phyloP scores from a whole-genome alignment of 2,113 vertebrate genomes.

The Pseudopodoces humilis region DNA sequence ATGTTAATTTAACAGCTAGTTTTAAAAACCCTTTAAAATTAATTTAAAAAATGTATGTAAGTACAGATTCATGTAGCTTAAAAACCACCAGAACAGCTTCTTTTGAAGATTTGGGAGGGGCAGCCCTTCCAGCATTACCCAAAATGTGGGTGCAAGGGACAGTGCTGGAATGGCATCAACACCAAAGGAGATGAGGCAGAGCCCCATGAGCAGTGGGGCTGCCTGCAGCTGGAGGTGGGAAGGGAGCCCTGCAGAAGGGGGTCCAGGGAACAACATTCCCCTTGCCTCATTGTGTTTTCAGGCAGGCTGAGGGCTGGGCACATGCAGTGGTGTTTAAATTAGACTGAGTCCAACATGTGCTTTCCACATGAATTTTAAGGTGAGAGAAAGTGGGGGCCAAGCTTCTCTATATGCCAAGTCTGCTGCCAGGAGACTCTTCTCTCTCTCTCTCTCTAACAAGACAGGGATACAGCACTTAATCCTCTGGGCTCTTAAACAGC shows the following conservation, averaged over 20 bases:
- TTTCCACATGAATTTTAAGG: neutral
- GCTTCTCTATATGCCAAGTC: neutral
- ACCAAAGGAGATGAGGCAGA: accelerated
- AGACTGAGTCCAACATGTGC: neutral
- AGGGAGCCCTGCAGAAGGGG: neutral
- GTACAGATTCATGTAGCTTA: neutral
- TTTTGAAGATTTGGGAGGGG: neutral
- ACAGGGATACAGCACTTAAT: neutral
- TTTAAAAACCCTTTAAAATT: slow-evolving; percentile 6
- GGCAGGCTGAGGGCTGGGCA: neutral
- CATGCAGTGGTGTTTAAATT: accelerated
- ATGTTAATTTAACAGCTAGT: slow-evolving; percentile 47
- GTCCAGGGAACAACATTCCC: neutral
- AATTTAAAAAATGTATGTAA: neutral
- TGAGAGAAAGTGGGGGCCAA: neutral
- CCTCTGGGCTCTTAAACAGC: neutral
- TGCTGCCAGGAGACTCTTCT: neutral
- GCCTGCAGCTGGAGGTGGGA: neutral
- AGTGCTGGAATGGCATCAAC: accelerated
- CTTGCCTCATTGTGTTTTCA: neutral
- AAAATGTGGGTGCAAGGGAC: neutral
- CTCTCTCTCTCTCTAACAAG: neutral
- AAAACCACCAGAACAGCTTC: neutral
- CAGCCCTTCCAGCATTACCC: neutral
- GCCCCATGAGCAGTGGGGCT: accelerated